These are phyloP conservation scores for Mellilla xanthometata DNA, from an alignment of 2,888 invertebrate genomes.

Conservation along the genomic window DNA sequence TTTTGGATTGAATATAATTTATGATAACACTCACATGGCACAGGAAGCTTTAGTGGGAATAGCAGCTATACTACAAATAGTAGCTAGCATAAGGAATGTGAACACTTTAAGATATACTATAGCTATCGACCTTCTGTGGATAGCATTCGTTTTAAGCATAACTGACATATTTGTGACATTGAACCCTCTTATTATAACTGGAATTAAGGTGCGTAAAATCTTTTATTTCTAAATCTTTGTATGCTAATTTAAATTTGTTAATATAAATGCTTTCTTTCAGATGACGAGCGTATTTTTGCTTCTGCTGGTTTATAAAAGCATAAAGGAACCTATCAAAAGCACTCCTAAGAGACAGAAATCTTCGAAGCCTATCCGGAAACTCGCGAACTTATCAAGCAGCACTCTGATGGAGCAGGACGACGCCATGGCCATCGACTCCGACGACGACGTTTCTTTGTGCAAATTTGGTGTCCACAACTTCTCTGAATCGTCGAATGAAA, in stretches of 20 bases:
- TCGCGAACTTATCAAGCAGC: slow-evolving; percentile 45
- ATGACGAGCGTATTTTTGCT: slow-evolving; percentile 54
- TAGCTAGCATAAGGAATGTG: slow-evolving; percentile 64
- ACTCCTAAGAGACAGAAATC: slow-evolving; percentile 37
- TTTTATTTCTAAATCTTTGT: too few relatives aligned
- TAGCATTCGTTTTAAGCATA: slow-evolving; percentile 58
- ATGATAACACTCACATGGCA: slow-evolving; percentile 50
- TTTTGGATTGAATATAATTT: slow-evolving; percentile 47
- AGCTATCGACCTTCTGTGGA: slow-evolving; percentile 66
- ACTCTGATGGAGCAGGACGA: slow-evolving; percentile 54
- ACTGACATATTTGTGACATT: slow-evolving; percentile 44
- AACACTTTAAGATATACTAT: slow-evolving; percentile 61
- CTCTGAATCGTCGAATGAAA: slow-evolving; percentile 68
- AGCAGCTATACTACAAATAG: slow-evolving; percentile 65
- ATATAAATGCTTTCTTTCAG: slow-evolving; percentile 39
- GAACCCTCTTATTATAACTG: slow-evolving; percentile 51
- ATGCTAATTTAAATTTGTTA: too few relatives aligned
- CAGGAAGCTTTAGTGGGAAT: slow-evolving; percentile 64
- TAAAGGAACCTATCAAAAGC: slow-evolving; percentile 42
- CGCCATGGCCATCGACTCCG: slow-evolving; percentile 58
- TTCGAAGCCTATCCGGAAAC: slow-evolving; percentile 57
- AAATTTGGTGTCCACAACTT: slow-evolving; percentile 71
- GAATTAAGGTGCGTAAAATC: slow-evolving; percentile 61
- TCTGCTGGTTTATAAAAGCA: slow-evolving; percentile 56
- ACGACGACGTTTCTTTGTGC: slow-evolving; percentile 72